Percentiles rank a stretch among this genome's conserved stretches.
These are phyloP conservation scores for Kobus ellipsiprymnus DNA, from an alignment of 2,113 vertebrate genomes.

Conservation along the genomic window DNA sequence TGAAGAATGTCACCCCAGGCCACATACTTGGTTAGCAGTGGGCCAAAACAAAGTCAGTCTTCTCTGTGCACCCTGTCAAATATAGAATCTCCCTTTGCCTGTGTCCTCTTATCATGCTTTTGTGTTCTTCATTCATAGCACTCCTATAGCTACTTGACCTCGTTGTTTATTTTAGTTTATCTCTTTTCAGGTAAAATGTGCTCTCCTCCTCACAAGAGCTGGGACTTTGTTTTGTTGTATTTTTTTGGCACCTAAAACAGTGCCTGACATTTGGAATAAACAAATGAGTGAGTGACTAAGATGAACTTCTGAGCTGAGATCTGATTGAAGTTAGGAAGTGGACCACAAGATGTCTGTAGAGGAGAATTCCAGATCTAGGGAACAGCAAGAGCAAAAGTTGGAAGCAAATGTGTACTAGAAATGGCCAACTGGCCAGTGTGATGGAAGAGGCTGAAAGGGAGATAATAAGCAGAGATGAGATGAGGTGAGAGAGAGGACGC, in stretches of 20 bases:
- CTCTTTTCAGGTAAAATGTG: not conserved
- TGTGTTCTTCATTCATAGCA: not conserved
- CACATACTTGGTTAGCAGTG: not conserved
- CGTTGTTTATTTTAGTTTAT: not conserved
- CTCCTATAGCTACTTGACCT: not conserved
- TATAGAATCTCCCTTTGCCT: not conserved
- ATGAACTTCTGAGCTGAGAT: not conserved
- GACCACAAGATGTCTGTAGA: not conserved
- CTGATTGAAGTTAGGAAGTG: not conserved
- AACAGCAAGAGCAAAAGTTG: not conserved
- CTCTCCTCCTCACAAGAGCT: not conserved
- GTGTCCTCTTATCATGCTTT: not conserved
- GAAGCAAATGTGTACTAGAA: not conserved
- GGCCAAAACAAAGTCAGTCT: not conserved
- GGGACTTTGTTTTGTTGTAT: not conserved
- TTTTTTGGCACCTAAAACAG: not conserved
- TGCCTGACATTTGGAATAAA: not conserved
- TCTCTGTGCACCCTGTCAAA: not conserved
- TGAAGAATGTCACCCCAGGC: not conserved
- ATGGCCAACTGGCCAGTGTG: not conserved
- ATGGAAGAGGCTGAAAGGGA: not conserved
- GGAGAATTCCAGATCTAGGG: not conserved
- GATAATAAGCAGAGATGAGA: not conserved
- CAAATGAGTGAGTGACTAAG: not conserved
- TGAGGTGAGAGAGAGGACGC: not conserved